These are phyloP conservation scores for Synergus umbraculus DNA, from an alignment of 2,888 invertebrate species.

Conservation along the genomic window DNA sequence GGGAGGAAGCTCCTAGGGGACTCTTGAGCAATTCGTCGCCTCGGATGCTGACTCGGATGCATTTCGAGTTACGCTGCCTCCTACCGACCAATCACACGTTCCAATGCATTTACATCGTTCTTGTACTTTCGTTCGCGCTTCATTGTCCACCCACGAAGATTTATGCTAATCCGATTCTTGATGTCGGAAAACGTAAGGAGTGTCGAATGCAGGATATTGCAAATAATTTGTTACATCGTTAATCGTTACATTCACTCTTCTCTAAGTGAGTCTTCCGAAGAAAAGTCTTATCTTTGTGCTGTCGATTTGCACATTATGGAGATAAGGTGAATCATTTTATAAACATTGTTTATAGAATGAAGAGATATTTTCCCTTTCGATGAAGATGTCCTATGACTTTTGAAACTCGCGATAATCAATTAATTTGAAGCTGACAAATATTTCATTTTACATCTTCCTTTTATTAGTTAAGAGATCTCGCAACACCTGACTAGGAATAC, in stretches of 20 bases:
- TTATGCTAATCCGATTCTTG: slow-evolving; percentile 68
- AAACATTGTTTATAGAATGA: neutral
- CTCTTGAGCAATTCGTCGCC: slow-evolving; percentile 53
- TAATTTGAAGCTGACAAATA: neutral
- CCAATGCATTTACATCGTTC: slow-evolving; percentile 46
- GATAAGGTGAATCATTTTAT: slow-evolving; percentile 25
- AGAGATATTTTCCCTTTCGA: neutral
- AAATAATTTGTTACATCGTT: slow-evolving; percentile 40
- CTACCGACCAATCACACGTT: slow-evolving; percentile 54
- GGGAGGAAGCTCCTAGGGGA: slow-evolving; percentile 50
- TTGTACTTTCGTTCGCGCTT: slow-evolving; percentile 43
- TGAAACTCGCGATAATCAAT: slow-evolving; percentile 17
- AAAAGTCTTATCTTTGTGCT: slow-evolving; percentile 22
- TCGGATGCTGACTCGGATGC: slow-evolving; percentile 49
- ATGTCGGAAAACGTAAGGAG: slow-evolving; percentile 60
- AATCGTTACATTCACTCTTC: slow-evolving; percentile 23
- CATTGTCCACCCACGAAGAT: slow-evolving; percentile 67
- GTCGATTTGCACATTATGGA: slow-evolving; percentile 21
- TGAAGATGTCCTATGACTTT: slow-evolving; percentile 28
- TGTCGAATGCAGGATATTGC: slow-evolving; percentile 47
- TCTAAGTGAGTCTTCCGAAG: neutral
- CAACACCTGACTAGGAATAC: neutral
- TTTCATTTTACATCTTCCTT: neutral
- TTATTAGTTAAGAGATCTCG: neutral
- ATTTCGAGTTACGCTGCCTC: slow-evolving; percentile 55